phyloP scores from a whole-genome alignment of 2,797 vertebrate genomes.

The Acanthurus lineatus region DNA sequence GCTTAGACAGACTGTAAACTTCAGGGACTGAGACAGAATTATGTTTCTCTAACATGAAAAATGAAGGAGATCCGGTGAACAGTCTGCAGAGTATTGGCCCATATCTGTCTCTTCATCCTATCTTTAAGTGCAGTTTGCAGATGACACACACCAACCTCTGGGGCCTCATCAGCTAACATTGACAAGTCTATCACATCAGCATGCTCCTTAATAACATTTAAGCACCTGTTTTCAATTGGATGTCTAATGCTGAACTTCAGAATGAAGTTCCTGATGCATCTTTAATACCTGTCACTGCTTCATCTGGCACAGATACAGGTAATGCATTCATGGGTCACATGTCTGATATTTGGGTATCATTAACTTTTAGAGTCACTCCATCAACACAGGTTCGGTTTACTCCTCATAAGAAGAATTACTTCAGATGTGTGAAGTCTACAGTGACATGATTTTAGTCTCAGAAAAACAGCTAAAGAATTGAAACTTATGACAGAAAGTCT shows the following conservation, averaged over 20 bases:
- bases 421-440: background rate
- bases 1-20: slow-evolving; percentile 35
- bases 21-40: slow-evolving; percentile 32
- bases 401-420: background rate
- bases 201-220: slow-evolving; percentile 7
- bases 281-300: background rate
- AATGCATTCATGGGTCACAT: background rate
- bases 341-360: background rate
- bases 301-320: background rate
- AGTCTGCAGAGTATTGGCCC: slow-evolving; percentile 47
- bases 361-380: background rate
- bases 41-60: slow-evolving; percentile 29
- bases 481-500: background rate
- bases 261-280: background rate
- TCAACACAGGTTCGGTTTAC: background rate
- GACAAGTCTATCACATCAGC: slow-evolving; percentile 20
- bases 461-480: background rate
- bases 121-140: slow-evolving; percentile 47
- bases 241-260: slow-evolving; percentile 2
- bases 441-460: background rate
- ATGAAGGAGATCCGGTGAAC: slow-evolving; percentile 27
- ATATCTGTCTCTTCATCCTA: slow-evolving; percentile 50
- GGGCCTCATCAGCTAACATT: slow-evolving; percentile 27
- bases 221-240: slow-evolving; percentile 4
- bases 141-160: slow-evolving; percentile 28